phyloP scores from a whole-genome alignment of 1,140 invertebrate species.

The Oryzaephilus surinamensis region DNA sequence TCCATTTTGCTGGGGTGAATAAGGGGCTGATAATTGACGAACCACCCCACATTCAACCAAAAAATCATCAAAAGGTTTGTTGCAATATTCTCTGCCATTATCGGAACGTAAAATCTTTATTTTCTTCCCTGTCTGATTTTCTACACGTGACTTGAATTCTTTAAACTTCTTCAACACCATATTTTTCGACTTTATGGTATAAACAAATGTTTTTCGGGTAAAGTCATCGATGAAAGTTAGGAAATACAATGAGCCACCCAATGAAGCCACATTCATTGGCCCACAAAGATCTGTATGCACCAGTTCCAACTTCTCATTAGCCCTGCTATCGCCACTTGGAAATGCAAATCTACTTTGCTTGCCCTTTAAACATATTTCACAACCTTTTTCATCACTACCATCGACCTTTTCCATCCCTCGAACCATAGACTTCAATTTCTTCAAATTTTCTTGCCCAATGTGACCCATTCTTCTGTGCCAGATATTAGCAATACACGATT shows the following conservation, averaged over 20 bases:
- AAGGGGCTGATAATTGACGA: slow-evolving; percentile 16
- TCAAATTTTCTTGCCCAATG: slow-evolving; percentile 23
- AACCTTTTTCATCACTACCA: slow-evolving; percentile 10
- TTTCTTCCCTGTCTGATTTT: slow-evolving; percentile 18
- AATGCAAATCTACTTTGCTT: slow-evolving; percentile 1
- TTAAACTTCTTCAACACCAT: slow-evolving; percentile 25
- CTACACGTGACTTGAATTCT: slow-evolving; percentile 17
- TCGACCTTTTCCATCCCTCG: slow-evolving; percentile 14
- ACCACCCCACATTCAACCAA: slow-evolving; percentile 6
- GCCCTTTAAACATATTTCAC: slow-evolving; percentile 1
- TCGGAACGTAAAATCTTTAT: slow-evolving; percentile 4
- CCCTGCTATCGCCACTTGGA: background rate
- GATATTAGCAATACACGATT: slow-evolving; percentile 1
- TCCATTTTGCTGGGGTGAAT: slow-evolving; percentile 32
- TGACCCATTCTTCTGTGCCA: slow-evolving; percentile 22
- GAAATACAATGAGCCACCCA: slow-evolving; percentile 31
- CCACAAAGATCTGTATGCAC: slow-evolving; percentile 33
- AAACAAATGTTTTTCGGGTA: slow-evolving; percentile 26
- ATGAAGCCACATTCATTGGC: slow-evolving; percentile 27
- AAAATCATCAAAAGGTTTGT: slow-evolving; percentile 9
- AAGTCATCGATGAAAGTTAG: slow-evolving; percentile 33
- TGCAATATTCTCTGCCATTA: slow-evolving; percentile 12
- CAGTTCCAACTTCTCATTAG: slow-evolving; percentile 1
- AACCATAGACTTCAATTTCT: slow-evolving; percentile 9
- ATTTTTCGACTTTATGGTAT: slow-evolving; percentile 32